These are phyloP conservation scores for Zeugodacus cucurbitae DNA, from an alignment of 1,140 invertebrate species.

Conservation along the genomic window DNA sequence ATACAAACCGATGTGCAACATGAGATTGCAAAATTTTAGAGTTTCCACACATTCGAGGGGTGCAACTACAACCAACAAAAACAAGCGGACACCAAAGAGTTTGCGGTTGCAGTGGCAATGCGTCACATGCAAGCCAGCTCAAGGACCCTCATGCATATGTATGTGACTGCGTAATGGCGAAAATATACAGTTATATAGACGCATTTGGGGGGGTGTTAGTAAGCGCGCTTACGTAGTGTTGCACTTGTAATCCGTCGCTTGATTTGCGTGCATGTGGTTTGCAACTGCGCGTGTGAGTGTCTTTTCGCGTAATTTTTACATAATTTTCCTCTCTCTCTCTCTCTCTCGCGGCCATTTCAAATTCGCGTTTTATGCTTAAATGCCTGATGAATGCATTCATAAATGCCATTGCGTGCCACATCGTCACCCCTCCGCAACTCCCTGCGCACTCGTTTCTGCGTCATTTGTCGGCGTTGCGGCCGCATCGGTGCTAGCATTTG, in stretches of 20 bases:
- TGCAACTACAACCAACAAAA: too few species aligned
- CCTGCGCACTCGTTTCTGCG: not conserved
- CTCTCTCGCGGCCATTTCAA: too few species aligned
- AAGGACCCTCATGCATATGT: not conserved
- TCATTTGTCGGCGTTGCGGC: too few species aligned
- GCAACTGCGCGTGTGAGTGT: not conserved
- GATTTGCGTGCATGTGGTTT: not conserved
- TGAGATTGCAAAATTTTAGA: not conserved
- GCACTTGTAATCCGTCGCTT: constrained; percentile 6
- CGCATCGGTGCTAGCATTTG: not conserved
- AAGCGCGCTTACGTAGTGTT: constrained; percentile 1
- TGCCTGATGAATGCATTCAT: constrained; percentile 22
- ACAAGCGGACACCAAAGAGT: not conserved
- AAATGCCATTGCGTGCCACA: not conserved
- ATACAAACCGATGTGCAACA: not conserved
- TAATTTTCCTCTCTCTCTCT: not conserved
- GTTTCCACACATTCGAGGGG: not conserved
- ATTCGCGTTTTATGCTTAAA: not conserved
- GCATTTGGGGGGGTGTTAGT: not conserved
- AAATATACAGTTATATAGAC: not conserved
- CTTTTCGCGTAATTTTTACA: constrained; percentile 25
- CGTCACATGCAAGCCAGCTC: constrained; percentile 25
- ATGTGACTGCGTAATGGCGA: too few species aligned
- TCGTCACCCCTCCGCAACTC: not conserved
- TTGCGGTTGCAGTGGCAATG: constrained; percentile 3